Evolutionary conservation across 2,888 invertebrate species (phyloP).

Genomic region (Eristalis intricaria): DNA sequence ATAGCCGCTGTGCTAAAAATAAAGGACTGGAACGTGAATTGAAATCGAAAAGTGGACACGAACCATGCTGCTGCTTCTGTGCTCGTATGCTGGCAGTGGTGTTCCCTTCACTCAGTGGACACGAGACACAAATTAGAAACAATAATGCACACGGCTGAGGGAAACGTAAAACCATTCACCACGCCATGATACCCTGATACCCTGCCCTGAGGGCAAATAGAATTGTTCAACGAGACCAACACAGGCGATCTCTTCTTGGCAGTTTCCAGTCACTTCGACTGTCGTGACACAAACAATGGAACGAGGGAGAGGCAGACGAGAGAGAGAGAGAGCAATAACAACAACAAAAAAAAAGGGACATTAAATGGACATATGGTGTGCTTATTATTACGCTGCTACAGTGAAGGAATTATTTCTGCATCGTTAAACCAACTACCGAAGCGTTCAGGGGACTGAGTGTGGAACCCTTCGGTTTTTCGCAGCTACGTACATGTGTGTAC

Average conservation of each 20-base stretch:
- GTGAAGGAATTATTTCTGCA: constrained; percentile 66
- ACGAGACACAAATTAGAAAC: constrained; percentile 71
- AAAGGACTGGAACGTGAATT: constrained; percentile 45
- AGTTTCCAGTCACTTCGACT: neutral
- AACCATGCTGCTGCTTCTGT: constrained; percentile 26
- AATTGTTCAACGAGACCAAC: constrained; percentile 40
- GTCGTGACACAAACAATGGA: neutral
- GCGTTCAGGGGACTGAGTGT: constrained; percentile 16
- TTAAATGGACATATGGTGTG: constrained; percentile 69
- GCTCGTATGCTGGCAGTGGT: neutral
- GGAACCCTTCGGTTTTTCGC: constrained; percentile 27
- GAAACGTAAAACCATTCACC: constrained; percentile 51
- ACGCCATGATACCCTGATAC: constrained; percentile 42
- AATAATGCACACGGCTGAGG: constrained; percentile 59
- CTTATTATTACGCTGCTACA: constrained; percentile 62
- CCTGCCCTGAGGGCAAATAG: constrained; percentile 58
- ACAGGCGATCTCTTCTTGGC: constrained; percentile 1
- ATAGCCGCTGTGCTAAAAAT: constrained; percentile 11
- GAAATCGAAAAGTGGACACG: constrained; percentile 63
- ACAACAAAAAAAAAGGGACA: constrained; percentile 42
- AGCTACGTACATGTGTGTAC: neutral
- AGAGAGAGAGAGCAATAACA: no score
- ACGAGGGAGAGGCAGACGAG: neutral
- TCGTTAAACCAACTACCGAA: constrained; percentile 61
- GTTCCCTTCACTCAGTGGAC: constrained; percentile 50